These are phyloP conservation scores for Drosophila prostipennis DNA, from an alignment of 2,888 invertebrate genomes.

Conservation along the genomic window DNA sequence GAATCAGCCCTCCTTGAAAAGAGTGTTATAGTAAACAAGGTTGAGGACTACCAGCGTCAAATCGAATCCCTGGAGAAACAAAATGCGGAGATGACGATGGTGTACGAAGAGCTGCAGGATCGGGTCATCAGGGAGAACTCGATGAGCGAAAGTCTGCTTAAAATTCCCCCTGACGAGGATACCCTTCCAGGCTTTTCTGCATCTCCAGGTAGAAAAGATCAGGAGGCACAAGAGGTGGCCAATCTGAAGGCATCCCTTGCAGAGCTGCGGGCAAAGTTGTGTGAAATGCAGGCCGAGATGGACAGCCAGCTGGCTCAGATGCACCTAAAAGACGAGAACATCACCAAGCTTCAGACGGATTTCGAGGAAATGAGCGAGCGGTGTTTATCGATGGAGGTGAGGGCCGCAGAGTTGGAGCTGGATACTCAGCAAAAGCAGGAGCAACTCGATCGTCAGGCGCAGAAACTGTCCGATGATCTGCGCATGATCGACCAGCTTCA, in stretches of 20 bases:
- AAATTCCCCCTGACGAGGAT: conserved; percentile 3
- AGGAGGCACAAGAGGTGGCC: background rate
- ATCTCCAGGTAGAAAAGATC: background rate
- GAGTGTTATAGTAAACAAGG: conserved; percentile 73
- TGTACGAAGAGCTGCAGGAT: conserved; percentile 69
- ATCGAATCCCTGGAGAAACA: conserved; percentile 70
- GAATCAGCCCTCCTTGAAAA: conserved; percentile 74
- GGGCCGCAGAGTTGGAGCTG: conserved; percentile 39
- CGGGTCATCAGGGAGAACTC: conserved; percentile 60
- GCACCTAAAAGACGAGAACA: conserved; percentile 35
- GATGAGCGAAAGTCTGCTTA: conserved; percentile 44
- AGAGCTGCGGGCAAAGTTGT: conserved; percentile 32
- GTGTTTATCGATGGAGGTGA: conserved; percentile 52
- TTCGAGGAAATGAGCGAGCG: conserved; percentile 56
- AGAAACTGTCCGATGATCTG: conserved; percentile 41
- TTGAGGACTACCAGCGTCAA: conserved; percentile 74
- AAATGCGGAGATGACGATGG: conserved; percentile 69
- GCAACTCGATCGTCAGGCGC: conserved; percentile 47
- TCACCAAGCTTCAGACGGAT: background rate
- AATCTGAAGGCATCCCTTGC: conserved; percentile 14
- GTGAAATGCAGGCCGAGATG: conserved; percentile 33
- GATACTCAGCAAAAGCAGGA: conserved; percentile 32
- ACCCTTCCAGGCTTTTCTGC: background rate
- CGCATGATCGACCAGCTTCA: conserved; percentile 56
- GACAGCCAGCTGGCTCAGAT: conserved; percentile 28